Evolutionary conservation across 2,888 invertebrate species (phyloP).

Genomic region (Chirona hameri): DNA sequence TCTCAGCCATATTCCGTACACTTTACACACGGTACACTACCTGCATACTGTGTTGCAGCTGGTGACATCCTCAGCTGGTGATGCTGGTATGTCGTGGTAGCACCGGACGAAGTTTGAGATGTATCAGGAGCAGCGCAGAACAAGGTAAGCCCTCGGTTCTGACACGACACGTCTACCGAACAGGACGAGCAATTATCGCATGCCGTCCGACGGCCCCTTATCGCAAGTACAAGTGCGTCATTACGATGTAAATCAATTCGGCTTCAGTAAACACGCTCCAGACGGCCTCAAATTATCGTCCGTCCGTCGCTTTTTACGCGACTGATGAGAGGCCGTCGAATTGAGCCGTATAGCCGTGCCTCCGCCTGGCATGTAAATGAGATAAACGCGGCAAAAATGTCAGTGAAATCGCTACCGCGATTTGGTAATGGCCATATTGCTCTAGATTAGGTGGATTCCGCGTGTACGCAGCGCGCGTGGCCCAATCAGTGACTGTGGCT

Average conservation of each 20-base stretch:
- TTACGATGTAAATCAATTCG: conserved; percentile 5
- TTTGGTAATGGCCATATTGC: not conserved
- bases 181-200: not conserved
- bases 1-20: too few species aligned
- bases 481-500: too few species aligned
- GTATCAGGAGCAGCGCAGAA: too few species aligned
- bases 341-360: not conserved
- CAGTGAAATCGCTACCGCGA: not conserved
- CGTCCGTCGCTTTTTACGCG: not conserved
- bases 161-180: not conserved
- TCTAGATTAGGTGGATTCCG: not conserved
- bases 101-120: too few species aligned
- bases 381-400: not conserved
- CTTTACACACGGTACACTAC: too few species aligned
- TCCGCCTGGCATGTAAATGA: not conserved
- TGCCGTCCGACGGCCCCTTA: not conserved
- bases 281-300: not conserved
- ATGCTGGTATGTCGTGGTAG: too few species aligned
- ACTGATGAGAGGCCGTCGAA: not conserved
- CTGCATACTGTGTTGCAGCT: too few species aligned
- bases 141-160: too few species aligned
- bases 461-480: too few species aligned
- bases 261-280: not conserved
- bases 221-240: not conserved
- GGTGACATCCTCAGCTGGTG: too few species aligned